These are phyloP conservation scores for Pteromalus puparum DNA, from an alignment of 1,140 invertebrate genomes.

Conservation along the genomic window DNA sequence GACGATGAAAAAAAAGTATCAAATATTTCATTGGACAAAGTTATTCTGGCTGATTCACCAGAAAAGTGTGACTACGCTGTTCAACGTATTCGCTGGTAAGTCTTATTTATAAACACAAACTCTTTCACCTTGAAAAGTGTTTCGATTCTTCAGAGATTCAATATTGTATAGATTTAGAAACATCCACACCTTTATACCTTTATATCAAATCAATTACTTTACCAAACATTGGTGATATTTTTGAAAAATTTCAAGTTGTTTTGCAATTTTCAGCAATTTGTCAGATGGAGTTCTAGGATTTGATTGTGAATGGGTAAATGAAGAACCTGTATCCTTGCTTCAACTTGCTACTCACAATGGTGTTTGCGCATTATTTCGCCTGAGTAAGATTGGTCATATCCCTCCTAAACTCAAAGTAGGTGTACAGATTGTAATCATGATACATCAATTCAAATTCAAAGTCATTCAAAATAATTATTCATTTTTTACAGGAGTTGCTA, in stretches of 20 bases:
- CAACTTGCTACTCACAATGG: conserved; percentile 80
- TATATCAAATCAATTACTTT: background rate
- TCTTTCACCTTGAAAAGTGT: conserved; percentile 24
- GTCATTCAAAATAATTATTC: background rate
- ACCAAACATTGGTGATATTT: conserved; percentile 5
- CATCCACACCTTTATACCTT: no score
- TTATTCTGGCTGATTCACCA: conserved; percentile 70
- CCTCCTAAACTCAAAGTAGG: conserved; percentile 77
- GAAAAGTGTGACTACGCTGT: conserved; percentile 71
- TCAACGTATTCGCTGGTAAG: conserved; percentile 70
- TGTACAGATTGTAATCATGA: background rate
- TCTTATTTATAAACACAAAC: conserved; percentile 50
- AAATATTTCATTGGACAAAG: conserved; percentile 62
- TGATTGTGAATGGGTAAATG: conserved; percentile 84
- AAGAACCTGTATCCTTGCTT: conserved; percentile 78
- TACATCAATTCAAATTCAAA: background rate
- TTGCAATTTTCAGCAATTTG: conserved; percentile 63
- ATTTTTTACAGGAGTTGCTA: conserved; percentile 70
- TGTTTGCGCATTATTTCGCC: conserved; percentile 79
- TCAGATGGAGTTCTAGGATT: conserved; percentile 78
- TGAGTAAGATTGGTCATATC: conserved; percentile 77
- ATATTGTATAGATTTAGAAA: background rate
- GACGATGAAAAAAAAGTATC: conserved; percentile 53
- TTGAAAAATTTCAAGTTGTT: conserved; percentile 14
- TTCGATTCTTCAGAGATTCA: conserved; percentile 9